These are phyloP conservation scores for Limonius californicus DNA, from an alignment of 1,140 invertebrate genomes.

Conservation along the genomic window DNA sequence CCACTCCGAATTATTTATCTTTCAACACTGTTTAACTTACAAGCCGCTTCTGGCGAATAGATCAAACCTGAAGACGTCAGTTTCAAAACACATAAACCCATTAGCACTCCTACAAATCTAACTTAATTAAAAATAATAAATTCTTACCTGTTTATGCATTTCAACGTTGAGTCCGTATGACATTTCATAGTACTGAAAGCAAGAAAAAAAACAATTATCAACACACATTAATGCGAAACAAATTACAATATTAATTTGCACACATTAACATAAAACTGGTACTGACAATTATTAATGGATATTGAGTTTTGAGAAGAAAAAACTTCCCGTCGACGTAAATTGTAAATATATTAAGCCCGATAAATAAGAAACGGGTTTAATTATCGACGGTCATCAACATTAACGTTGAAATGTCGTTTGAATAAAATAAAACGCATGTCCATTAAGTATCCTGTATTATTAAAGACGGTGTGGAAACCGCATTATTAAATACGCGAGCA, in stretches of 20 bases:
- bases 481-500: slow-evolving; percentile 8
- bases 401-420: slow-evolving; percentile 7
- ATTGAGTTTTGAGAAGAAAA: too few relatives aligned
- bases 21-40: too few relatives aligned
- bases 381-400: slow-evolving; percentile 1
- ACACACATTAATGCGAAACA: too few relatives aligned
- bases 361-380: background rate
- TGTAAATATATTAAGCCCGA: background rate
- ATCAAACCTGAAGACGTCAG: too few relatives aligned
- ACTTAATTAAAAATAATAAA: background rate
- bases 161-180: slow-evolving; percentile 98
- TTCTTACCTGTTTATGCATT: slow-evolving; percentile 97
- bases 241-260: background rate
- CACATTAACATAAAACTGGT: too few relatives aligned
- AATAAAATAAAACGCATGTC: slow-evolving; percentile 9
- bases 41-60: too few relatives aligned
- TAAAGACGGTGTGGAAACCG: slow-evolving; percentile 6
- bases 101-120: too few relatives aligned
- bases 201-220: slow-evolving; percentile 45
- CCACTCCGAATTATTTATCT: too few relatives aligned
- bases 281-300: too few relatives aligned
- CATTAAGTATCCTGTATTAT: slow-evolving; percentile 6
- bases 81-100: too few relatives aligned
- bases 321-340: background rate
- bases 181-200: slow-evolving; percentile 99